Base-by-base conservation (phyloP, 2,113 vertebrate genomes). In the Paedocypris sp. region DNA sequence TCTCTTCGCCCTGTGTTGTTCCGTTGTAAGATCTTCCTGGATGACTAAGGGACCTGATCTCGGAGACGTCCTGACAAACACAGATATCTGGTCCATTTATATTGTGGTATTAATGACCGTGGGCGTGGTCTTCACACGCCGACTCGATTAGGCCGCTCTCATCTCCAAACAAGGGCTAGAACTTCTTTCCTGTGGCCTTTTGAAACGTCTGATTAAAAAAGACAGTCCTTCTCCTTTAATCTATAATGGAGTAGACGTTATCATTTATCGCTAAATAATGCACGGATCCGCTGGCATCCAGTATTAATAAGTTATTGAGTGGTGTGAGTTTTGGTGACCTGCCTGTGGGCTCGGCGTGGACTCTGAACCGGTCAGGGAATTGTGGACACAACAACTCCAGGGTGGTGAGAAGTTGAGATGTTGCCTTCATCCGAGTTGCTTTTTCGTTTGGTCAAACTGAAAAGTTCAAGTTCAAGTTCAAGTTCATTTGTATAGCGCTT, bases 201-300 rank as follows among this genome's bases (percentile, higher is more conserved):
- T 62, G 46, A 74, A 73, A 75, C 53, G 15, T 64, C 57, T 77
- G 74, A 74, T 77, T 78, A 73, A 72, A 81, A 80, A 74, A 68
- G 51, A 26, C 45, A 32, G 53, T 62, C 19, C 26, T 38, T 63
- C 29, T 67, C 28, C 64, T 82, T 75, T 78, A 74, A 85, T 85
- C 77, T 79, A 84, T 84, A 82, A 83, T 85, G 71, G 78, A 83
- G 72, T 75, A 80, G 79, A 74, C 73, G 50, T 80, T 81, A 83
- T 85, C 77, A 81, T 80, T 57, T 82, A 81, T 77, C 73, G 73
- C 75, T 85, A 78, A 85, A 85, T 85, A 85, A 86, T 83, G 80
- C 78, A 85, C 75, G 73, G 47, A 31, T 77, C 76, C 68, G 73
- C 70, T 69, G 73, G 71, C 76, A 84, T 85, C 78, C 83, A 81